Conservation (phyloP, 1,140 invertebrate species). For the Bombus picipes region DNA sequence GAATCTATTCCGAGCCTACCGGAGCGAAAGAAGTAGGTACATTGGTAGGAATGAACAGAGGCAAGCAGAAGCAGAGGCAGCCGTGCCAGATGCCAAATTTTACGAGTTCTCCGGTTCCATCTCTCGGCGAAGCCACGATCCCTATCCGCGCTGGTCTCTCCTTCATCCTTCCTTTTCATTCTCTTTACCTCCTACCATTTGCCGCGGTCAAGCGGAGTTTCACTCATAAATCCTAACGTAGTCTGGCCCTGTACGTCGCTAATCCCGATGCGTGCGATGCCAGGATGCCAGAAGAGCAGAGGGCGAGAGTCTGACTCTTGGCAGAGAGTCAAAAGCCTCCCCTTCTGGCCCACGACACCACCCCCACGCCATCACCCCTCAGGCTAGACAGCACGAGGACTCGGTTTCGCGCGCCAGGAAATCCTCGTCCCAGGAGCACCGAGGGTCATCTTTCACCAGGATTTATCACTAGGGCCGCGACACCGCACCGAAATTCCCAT, state of each 20-base stretch:
- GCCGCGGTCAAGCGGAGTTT: constrained; percentile 65
- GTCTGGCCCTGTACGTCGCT: constrained; percentile 58
- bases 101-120: constrained; percentile 57
- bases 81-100: constrained; percentile 70
- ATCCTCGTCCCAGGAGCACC: constrained; percentile 49
- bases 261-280: constrained; percentile 67
- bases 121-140: constrained; percentile 6
- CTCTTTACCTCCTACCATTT: constrained; percentile 51
- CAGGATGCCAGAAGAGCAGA: constrained; percentile 46
- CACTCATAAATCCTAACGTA: constrained; percentile 74
- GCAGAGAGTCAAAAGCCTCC: constrained; percentile 70
- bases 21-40: constrained; percentile 55
- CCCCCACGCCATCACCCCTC: not conserved
- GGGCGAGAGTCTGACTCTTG: constrained; percentile 63
- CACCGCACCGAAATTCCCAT: constrained; percentile 36
- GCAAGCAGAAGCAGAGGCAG: constrained; percentile 10
- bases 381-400: constrained; percentile 21
- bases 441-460: constrained; percentile 43
- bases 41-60: not conserved
- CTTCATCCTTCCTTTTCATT: constrained; percentile 2
- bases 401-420: constrained; percentile 20
- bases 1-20: constrained; percentile 67
- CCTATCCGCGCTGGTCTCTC: constrained; percentile 13
- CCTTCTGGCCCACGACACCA: constrained; percentile 29
- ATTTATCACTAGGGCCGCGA: constrained; percentile 53